phyloP scores from a whole-genome alignment of 2,888 invertebrate species.

The Epistrophe eligans region DNA sequence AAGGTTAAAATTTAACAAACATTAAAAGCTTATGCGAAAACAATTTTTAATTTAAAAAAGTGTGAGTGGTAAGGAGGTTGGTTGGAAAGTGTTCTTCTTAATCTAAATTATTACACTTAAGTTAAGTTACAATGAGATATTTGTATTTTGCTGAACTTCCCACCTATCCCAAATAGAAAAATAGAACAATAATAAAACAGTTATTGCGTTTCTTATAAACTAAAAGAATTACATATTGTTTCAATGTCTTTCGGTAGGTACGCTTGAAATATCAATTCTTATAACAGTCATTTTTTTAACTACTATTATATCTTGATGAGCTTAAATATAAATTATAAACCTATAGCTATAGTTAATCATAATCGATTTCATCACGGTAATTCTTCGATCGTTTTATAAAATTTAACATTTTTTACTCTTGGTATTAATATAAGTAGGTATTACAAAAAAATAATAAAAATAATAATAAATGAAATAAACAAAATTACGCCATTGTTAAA shows the following conservation, averaged over 20 bases:
- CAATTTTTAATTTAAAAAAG: too few species aligned
- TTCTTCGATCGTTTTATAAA: conserved; percentile 66
- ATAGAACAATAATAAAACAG: not conserved
- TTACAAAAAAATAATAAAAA: conserved; percentile 49
- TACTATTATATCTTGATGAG: conserved; percentile 55
- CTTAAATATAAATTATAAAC: conserved; percentile 27
- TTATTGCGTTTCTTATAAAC: not conserved
- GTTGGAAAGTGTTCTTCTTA: too few species aligned
- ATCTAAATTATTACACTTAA: too few species aligned
- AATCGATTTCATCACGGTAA: conserved; percentile 71
- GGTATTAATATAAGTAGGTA: conserved; percentile 57
- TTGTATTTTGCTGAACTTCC: not conserved
- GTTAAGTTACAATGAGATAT: too few species aligned
- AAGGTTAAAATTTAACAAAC: not conserved
- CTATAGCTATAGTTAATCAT: conserved; percentile 35
- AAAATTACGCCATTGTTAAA: conserved; percentile 91
- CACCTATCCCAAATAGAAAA: not conserved
- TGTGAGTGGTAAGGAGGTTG: too few species aligned
- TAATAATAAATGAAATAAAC: conserved; percentile 27
- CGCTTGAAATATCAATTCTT: conserved; percentile 63
- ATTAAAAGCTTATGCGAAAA: not conserved
- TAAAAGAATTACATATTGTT: conserved; percentile 36
- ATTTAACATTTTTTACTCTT: conserved; percentile 38
- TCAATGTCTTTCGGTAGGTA: conserved; percentile 64
- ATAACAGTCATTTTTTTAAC: conserved; percentile 47